Base-by-base conservation (phyloP, 2,888 invertebrate genomes). In the Timandra comae region DNA sequence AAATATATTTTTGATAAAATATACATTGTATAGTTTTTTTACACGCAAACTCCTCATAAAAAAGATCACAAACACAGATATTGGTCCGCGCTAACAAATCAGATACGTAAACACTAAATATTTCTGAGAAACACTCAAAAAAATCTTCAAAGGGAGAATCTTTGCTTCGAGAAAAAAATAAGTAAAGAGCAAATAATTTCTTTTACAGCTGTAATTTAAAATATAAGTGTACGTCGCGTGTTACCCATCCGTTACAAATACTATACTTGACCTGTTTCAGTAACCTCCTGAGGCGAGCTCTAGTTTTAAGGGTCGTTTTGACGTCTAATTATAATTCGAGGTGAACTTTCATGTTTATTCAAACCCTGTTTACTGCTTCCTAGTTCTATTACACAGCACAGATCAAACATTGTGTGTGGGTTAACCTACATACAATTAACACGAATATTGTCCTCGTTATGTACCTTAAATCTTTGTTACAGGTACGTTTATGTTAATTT, bases 181-280 rank as follows among this genome's bases (percentile, higher is more conserved):
- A 30, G 24, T 37, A 29, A n/a, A n/a, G 30, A 27, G 30, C 30
- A 33, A 36, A 29, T 33, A 35, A 38, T 43, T 45, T 39, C 9
- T 33, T 48, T 46, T 38, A 19, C 28, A 7, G 19, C 27, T 27
- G 39, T 33, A 24, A 40, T 22, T 44, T 49, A 34, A 43, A 43
- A 35, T 19, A 40, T 29, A 33, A 37, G 33, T 35, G 45, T 29
- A 35, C 42, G 48, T 63, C 46, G 63, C 64, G 61, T 66, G 63
- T 54, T 55, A 56, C 37, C 41, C 46, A 56, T 56, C 53, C 61
- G 63, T 71, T 63, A 63, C 63, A 56, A 66, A 66, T 63, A 61
- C 58, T 53, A 56, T 55, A 61, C 73, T 75, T 71, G 76, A 75
- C 77, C 76, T 55, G 65, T 52, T 71, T 69, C 43, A 53, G 54